Conservation (phyloP, 2,888 invertebrate genomes). For the Cephus pygmeus region DNA sequence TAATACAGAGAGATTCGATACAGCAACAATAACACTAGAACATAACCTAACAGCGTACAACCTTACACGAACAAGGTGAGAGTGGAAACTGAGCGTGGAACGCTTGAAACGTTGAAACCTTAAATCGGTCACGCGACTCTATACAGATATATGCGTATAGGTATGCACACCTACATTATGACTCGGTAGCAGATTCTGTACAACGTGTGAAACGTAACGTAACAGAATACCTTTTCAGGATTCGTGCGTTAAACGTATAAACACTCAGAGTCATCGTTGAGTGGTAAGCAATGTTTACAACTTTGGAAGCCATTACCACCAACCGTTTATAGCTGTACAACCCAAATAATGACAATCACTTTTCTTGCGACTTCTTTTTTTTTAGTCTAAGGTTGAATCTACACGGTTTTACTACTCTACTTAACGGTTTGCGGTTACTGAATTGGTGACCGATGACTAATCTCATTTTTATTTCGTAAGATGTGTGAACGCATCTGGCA, state of each 20-base stretch:
- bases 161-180: background rate
- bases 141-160: background rate
- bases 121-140: constrained; percentile 2
- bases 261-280: background rate
- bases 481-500: background rate
- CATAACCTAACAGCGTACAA: constrained; percentile 28
- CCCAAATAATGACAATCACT: background rate
- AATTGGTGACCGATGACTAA: background rate
- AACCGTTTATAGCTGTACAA: background rate
- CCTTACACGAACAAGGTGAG: constrained; percentile 21
- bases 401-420: background rate
- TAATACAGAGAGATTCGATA: background rate
- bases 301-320: background rate
- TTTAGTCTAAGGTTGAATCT: background rate
- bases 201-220: background rate
- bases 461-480: background rate
- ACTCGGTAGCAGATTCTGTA: background rate
- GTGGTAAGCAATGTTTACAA: background rate
- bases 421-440: background rate
- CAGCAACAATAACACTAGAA: constrained; percentile 2
- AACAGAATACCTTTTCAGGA: background rate
- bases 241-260: background rate
- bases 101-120: background rate
- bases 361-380: background rate
- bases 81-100: constrained; percentile 24